phyloP scores from a whole-genome alignment of 2,113 vertebrate species.

The Labeo rohita region DNA sequence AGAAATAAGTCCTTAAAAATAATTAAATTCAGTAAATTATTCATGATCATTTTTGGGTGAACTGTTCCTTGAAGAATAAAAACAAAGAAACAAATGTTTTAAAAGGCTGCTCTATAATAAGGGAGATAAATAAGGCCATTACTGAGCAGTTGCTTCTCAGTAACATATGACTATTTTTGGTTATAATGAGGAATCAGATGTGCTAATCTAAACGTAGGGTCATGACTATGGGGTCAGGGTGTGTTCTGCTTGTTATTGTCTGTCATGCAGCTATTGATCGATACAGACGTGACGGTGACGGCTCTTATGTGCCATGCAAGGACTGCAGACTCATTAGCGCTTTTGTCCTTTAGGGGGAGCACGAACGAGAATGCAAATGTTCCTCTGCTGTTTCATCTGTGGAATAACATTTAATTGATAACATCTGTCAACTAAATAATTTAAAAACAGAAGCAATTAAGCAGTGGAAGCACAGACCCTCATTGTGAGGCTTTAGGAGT shows the following conservation, averaged over 20 bases:
- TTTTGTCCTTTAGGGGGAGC: slow-evolving; percentile 29
- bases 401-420: slow-evolving; percentile 54
- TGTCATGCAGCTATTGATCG: background rate
- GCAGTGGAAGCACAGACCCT: background rate
- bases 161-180: background rate
- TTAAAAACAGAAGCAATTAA: slow-evolving; percentile 53
- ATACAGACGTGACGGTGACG: background rate
- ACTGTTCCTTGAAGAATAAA: background rate
- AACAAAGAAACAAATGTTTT: background rate
- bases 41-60: background rate
- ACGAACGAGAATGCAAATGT: slow-evolving; percentile 3
- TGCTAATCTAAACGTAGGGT: slow-evolving; percentile 22
- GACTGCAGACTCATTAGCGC: background rate
- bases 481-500: slow-evolving; percentile 21
- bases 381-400: slow-evolving; percentile 24
- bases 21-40: background rate
- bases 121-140: slow-evolving; percentile 9
- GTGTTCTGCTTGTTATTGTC: slow-evolving; percentile 19
- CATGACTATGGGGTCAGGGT: background rate
- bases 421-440: slow-evolving; percentile 56
- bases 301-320: slow-evolving; percentile 3
- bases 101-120: background rate
- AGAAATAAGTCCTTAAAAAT: background rate
- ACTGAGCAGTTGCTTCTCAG: background rate
- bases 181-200: background rate